These are phyloP conservation scores for Papilio aristodemus DNA, from an alignment of 1,140 invertebrate genomes.

Conservation along the genomic window DNA sequence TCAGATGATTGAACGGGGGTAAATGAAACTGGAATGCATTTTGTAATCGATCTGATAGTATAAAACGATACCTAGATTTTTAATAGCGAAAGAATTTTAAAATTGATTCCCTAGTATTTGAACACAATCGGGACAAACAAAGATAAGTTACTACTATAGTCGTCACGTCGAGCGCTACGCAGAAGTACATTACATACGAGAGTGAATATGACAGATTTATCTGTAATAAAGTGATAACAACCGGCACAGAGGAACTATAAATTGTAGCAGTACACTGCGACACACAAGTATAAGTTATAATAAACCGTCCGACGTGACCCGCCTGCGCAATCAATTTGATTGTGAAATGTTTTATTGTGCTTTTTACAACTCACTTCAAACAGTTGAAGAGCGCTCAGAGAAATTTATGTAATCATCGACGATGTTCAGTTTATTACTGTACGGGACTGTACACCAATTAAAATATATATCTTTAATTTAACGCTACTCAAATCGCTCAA, in stretches of 20 bases:
- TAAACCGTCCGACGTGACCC: slow-evolving; percentile 13
- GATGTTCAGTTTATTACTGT: neutral
- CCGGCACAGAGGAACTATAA: neutral
- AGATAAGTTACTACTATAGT: too few relatives aligned
- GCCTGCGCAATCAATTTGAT: neutral
- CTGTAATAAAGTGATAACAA: slow-evolving; percentile 2
- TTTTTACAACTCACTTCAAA: slow-evolving; percentile 22
- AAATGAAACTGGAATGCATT: neutral
- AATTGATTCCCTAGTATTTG: too few relatives aligned
- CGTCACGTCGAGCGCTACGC: too few relatives aligned
- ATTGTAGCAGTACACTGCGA: neutral
- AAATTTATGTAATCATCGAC: neutral
- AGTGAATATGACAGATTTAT: neutral
- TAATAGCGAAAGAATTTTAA: too few relatives aligned
- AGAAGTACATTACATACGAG: too few relatives aligned
- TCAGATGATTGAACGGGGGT: slow-evolving; percentile 15
- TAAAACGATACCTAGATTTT: neutral
- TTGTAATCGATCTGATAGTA: neutral
- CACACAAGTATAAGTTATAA: neutral
- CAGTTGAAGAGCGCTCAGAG: neutral
- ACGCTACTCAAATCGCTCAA: too few relatives aligned
- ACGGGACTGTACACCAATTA: neutral
- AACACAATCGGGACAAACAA: too few relatives aligned
- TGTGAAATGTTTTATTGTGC: slow-evolving; percentile 28
- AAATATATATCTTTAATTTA: too few relatives aligned